Evolutionary conservation across 2,797 vertebrate genomes (phyloP), one percentile per base, ranked within the genome.

Genomic region (Chiloscyllium punctatum): DNA sequence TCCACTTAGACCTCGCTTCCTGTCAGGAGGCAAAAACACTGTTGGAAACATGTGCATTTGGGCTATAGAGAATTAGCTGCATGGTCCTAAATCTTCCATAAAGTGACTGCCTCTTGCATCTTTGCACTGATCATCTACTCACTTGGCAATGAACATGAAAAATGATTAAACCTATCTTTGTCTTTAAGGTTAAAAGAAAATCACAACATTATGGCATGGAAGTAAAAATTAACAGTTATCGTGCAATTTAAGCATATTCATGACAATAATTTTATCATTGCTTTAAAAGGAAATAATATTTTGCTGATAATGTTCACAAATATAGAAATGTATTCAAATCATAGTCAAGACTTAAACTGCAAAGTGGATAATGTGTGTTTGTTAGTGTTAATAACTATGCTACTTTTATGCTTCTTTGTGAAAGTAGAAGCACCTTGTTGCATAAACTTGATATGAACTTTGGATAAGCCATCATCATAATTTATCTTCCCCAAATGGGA

Each of bases 391-490:
- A 94, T 95, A 95, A 74, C 42, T n/a, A n/a, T 53, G 48, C 42
- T 21, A 51, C 48, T 57, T 23, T 18, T 95, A 16, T 30, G 16
- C 72, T 77, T 74, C 71, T 74, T 95, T 18, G 42, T 77, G 42
- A 95, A 95, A 16, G 68, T 94, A 33, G 13, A 94, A 95, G 42
- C 30, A 95, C 42, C 94, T 77, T 33, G 27, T 74, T 51, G 77
- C 13, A 95, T 95, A 95, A 95, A 95, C 94, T 95, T 95, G 30
- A 77, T 25, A 57, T 95, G 94, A 95, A 95, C 94, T 95, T 95
- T 77, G 57, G 94, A 25, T 74, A 53, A 74, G 51, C 94, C 94
- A 77, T 53, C 69, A 95, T 72, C 16, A 95, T 95, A 53, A 95
- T 95, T 95, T 77, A 72, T 48, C 27, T 94, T 74, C n/a, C 69